Conservation (phyloP, 2,888 invertebrate genomes). For the Drosophila algonquin region DNA sequence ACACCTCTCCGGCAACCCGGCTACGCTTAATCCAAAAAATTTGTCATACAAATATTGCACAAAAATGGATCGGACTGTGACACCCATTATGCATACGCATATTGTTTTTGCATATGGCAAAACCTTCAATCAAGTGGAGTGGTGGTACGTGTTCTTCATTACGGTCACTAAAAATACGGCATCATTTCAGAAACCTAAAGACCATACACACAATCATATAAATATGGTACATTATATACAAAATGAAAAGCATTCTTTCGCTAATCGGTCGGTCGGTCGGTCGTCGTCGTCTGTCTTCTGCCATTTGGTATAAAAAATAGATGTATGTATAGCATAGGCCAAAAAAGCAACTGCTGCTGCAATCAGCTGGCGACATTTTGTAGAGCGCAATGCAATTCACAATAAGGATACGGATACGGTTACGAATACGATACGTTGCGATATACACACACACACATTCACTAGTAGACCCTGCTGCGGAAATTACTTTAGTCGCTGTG, state of each 20-base stretch:
- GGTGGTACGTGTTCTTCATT: slow-evolving; percentile 75
- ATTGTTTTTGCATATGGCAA: slow-evolving; percentile 54
- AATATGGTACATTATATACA: slow-evolving; percentile 67
- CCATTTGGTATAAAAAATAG: slow-evolving; percentile 67
- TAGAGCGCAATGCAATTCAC: slow-evolving; percentile 9
- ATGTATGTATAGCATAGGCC: slow-evolving; percentile 39
- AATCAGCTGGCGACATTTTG: slow-evolving; percentile 26
- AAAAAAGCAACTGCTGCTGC: slow-evolving; percentile 43
- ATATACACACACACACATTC: slow-evolving; percentile 19
- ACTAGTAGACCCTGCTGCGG: background rate
- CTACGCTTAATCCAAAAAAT: slow-evolving; percentile 71
- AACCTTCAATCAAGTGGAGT: slow-evolving; percentile 72
- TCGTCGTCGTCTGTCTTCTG: slow-evolving; percentile 5
- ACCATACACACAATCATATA: slow-evolving; percentile 59
- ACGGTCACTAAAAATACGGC: slow-evolving; percentile 54
- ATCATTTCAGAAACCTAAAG: slow-evolving; percentile 72
- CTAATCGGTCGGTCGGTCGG: slow-evolving; percentile 16
- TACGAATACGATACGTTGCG: slow-evolving; percentile 31
- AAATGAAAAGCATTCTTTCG: slow-evolving; percentile 60
- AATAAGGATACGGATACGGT: slow-evolving; percentile 19
- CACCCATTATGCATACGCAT: slow-evolving; percentile 47
- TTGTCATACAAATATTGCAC: slow-evolving; percentile 81
- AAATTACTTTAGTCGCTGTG: slow-evolving; percentile 84
- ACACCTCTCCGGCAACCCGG: slow-evolving; percentile 16
- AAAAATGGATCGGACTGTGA: slow-evolving; percentile 80